Percentiles rank a stretch among this genome's conserved stretches.
Conservation (phyloP, 2,797 vertebrate species). For the Coccyzus lansbergi region DNA sequence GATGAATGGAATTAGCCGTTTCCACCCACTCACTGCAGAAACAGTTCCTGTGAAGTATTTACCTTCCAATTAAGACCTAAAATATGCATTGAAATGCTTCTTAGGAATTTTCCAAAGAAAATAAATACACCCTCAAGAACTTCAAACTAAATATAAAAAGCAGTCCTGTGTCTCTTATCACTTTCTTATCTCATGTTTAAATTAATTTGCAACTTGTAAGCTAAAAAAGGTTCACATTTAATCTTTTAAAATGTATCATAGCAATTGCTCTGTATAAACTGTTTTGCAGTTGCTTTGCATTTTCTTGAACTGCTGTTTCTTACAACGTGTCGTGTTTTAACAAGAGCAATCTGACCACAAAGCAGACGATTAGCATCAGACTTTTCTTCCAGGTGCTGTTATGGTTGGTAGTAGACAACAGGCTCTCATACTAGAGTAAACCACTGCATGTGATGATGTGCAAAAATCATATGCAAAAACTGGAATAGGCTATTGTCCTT, state of each 20-base stretch:
- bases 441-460: too few species aligned
- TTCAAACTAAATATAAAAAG: background rate
- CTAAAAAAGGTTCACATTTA: background rate
- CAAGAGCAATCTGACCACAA: background rate
- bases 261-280: background rate
- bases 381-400: background rate
- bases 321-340: background rate
- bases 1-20: background rate
- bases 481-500: background rate
- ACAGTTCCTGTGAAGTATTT: background rate
- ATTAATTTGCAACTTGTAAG: background rate
- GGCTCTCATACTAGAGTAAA: too few species aligned
- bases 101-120: background rate
- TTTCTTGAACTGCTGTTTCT: background rate
- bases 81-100: background rate
- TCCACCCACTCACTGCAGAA: background rate
- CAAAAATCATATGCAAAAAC: background rate
- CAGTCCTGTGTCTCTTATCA: background rate
- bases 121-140: background rate
- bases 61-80: background rate
- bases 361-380: background rate
- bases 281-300: background rate
- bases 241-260: background rate
- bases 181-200: background rate
- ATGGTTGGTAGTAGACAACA: background rate